Base-by-base conservation (phyloP, 2,797 vertebrate genomes). In the Sebastes oblongus region DNA sequence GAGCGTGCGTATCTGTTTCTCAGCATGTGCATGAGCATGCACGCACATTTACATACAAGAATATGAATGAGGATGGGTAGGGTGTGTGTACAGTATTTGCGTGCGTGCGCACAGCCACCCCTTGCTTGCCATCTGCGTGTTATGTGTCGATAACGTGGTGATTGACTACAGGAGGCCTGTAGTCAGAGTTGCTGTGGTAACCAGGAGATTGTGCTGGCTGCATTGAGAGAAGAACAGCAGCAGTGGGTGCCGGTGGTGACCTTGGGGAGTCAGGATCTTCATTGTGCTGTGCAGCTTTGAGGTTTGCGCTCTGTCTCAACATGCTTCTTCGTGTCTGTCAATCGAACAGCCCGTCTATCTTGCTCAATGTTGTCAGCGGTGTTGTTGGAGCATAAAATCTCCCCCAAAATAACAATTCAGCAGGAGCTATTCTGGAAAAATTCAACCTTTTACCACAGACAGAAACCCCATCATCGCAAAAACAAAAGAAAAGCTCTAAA, bases 181-280 rank as follows among this genome's bases (percentile, higher is more conserved):
- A 82, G 93, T 79, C 80, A 75, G 92, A 91, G 96, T 96, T 95
- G 94, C 95, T 93, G 92, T 95, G 94, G 95, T 91, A 95, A 96
- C 95, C 66, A 75, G 75, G 81, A 86, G 81, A 92, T 71, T 67
- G 79, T 71, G 86, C 78, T 32, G 67, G 24, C 87, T 86, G 71
- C 74, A 55, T 8, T 67, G 84, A 88, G 83, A 72, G 83, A 83
- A 54, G 87, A 88, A 69, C 72, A 70, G 84, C 85, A 71, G 82
- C 82, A 60, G 76, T 83, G 78, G 88, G 90, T 84, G 89, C 81
- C 6, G 65, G 29, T 66, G 80, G 58, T 93, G 93, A 94, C 95
- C 95, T 96, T 95, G 94, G 93, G 84, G 90, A 92, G 71, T 77
- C 73, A 25, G 77, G 76, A 88, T 91, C 84, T 84, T 86, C 78